phyloP scores from a whole-genome alignment of 2,113 vertebrate genomes.

The Alouatta palliata region DNA sequence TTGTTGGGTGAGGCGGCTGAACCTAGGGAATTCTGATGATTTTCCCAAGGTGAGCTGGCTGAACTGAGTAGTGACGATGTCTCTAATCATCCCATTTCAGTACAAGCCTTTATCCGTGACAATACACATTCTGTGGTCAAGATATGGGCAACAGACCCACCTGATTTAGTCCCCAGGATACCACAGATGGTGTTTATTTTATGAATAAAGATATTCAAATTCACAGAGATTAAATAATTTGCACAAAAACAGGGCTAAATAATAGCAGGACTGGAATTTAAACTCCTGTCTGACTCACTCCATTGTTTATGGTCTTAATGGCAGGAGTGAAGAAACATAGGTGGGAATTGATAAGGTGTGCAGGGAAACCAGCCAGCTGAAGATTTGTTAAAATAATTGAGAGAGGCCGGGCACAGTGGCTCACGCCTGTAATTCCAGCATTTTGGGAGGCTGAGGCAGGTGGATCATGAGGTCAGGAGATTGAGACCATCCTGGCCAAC shows the following conservation, averaged over 20 bases:
- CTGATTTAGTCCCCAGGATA: background rate
- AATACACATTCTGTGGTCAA: background rate
- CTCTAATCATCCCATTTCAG: background rate
- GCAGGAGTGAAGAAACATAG: background rate
- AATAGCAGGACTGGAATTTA: background rate
- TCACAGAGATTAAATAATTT: background rate
- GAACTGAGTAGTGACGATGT: background rate
- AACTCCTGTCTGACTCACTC: background rate
- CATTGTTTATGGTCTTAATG: background rate
- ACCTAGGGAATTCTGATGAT: background rate
- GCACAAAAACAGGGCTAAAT: background rate
- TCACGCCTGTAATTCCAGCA: too few relatives aligned
- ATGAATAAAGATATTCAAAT: background rate
- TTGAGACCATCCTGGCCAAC: too few relatives aligned
- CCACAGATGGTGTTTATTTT: background rate
- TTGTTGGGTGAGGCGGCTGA: background rate
- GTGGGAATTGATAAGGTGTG: background rate
- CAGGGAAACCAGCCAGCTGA: background rate
- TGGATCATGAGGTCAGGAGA: too few relatives aligned
- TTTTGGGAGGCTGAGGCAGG: too few relatives aligned
- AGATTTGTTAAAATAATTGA: background rate
- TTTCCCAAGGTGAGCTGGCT: background rate
- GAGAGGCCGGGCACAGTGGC: background rate
- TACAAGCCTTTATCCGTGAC: background rate
- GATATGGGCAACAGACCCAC: background rate